Base-by-base conservation (phyloP, 1,140 invertebrate species). In the Samia ricini region DNA sequence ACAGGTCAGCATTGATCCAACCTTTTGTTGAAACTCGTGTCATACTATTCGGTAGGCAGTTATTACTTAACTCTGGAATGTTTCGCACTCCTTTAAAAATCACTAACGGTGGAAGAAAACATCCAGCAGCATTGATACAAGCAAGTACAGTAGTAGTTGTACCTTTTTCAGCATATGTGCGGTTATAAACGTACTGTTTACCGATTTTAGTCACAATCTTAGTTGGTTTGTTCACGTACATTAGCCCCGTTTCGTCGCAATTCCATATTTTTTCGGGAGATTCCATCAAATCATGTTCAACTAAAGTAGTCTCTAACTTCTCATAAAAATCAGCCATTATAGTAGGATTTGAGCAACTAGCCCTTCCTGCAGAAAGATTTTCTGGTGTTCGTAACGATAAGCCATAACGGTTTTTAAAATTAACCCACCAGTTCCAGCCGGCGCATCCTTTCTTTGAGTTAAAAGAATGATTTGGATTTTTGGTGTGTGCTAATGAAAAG, bases 1-100 rank as follows among this genome's bases (percentile, higher is more conserved):
- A 67, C 36, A 67, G 18, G 10, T 59, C 60, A 26, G 49, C 29
- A 56, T 62, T 67, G 21, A 63, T 63, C 36, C 42, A 66, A 10
- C 56, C 65, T 48, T 67, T 67, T 26, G 26, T 3, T 26, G 26
- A 26, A 26, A 26, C 4, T 4, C 26, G 26, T 26, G 26, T 26
- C 26, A 26, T 26, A 26, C 26, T 26, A 26, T 26, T 26, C 26
- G 57, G 56, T 26, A 36, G 65, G 62, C 18, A 67, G 12, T 63
- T 49, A n/a, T n/a, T n/a, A 15, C 19, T n/a, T n/a, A n/a, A 19
- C 48, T 15, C 19, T 49, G 48, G 48, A 19, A 49, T 49, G 4
- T 19, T 5, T 19, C 48, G 12, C 12, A 49, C 4, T n/a, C 48
- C 48, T 49, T 49, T 49, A 49, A 49, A 49, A n/a, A 49, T 49